These are phyloP conservation scores for Scelioninae gen. 2 DNA, from an alignment of 2,888 invertebrate species.

Conservation along the genomic window DNA sequence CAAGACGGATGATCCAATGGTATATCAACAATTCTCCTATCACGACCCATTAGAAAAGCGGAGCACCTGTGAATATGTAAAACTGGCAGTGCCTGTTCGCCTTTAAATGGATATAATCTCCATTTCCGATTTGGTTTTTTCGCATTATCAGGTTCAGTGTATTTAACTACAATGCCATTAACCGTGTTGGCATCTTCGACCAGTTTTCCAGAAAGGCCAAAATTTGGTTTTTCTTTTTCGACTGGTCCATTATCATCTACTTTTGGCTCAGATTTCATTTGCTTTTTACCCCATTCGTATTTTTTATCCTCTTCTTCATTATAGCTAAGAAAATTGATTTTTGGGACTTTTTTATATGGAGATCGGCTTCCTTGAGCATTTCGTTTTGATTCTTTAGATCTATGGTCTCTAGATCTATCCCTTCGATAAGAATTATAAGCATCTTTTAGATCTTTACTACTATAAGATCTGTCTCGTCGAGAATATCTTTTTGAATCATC, in stretches of 20 bases:
- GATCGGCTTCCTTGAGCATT: too few species aligned
- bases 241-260: slow-evolving; percentile 64
- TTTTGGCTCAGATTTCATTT: slow-evolving; percentile 63
- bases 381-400: too few species aligned
- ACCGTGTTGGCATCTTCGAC: slow-evolving; percentile 96
- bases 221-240: slow-evolving; percentile 92
- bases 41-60: slow-evolving; percentile 95
- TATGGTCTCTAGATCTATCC: too few species aligned
- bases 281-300: slow-evolving; percentile 70
- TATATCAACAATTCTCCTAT: slow-evolving; percentile 95
- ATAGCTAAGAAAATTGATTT: slow-evolving; percentile 60
- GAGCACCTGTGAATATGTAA: slow-evolving; percentile 97
- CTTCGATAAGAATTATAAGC: too few species aligned
- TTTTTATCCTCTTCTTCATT: slow-evolving; percentile 66
- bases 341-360: slow-evolving; percentile 24
- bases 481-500: too few species aligned
- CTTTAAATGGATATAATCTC: slow-evolving; percentile 89
- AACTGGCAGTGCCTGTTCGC: slow-evolving; percentile 92
- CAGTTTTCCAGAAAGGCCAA: slow-evolving; percentile 94
- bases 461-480: slow-evolving; percentile 10
- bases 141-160: slow-evolving; percentile 97
- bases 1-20: slow-evolving; percentile 99
- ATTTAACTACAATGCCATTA: slow-evolving; percentile 97
- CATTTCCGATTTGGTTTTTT: slow-evolving; percentile 95
- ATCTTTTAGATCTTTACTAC: too few species aligned